Evolutionary conservation across 2,113 vertebrate genomes (phyloP).

Genomic region (Corapipo altera): DNA sequence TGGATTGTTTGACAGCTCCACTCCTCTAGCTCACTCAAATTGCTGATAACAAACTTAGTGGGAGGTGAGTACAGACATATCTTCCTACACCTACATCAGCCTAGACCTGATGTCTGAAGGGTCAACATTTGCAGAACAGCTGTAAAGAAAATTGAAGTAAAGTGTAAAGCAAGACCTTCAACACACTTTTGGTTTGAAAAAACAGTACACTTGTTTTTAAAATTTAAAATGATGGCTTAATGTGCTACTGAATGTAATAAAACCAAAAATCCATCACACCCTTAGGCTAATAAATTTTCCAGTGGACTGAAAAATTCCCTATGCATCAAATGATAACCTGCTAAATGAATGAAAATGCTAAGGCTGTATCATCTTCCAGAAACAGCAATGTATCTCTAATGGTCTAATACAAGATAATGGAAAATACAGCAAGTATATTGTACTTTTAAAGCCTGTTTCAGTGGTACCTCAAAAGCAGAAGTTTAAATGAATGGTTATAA

Average conservation of each 20-base stretch:
- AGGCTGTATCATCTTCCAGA: neutral
- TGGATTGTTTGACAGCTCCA: constrained; percentile 54
- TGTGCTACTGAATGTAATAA: neutral
- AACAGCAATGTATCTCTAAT: neutral
- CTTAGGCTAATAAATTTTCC: neutral
- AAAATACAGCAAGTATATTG: neutral
- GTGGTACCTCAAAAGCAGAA: neutral
- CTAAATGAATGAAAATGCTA: constrained; percentile 20
- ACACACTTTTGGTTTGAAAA: neutral
- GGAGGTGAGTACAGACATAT: neutral
- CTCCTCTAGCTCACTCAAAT: constrained; percentile 1
- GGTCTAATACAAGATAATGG: neutral
- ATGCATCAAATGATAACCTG: constrained; percentile 16
- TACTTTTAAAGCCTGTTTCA: constrained; percentile 27
- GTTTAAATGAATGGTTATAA: constrained; percentile 13
- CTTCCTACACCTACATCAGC: neutral
- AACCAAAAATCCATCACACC: neutral
- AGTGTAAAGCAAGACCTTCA: neutral
- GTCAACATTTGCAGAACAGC: constrained; percentile 12
- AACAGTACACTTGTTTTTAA: neutral
- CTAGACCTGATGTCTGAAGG: neutral
- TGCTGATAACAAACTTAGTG: constrained; percentile 6
- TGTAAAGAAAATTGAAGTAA: neutral
- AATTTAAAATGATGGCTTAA: neutral
- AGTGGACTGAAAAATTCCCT: neutral